A percentile compares a stretch with the other conserved stretches of the same genome.
These are phyloP conservation scores for Vanacampus margaritifer DNA, from an alignment of 2,113 vertebrate species.

Conservation along the genomic window DNA sequence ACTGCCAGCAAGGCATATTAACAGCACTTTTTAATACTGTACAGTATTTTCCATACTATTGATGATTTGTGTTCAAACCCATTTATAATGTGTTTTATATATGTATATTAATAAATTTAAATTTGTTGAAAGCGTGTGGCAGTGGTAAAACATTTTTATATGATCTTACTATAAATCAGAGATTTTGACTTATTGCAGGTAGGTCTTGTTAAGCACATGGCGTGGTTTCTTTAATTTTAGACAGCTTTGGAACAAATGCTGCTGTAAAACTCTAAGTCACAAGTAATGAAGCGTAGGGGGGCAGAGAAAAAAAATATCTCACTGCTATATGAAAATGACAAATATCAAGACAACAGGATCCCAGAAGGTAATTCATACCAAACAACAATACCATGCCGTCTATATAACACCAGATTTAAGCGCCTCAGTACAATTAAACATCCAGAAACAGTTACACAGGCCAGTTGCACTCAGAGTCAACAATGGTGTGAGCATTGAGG, in stretches of 20 bases:
- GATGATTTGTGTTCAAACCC: too few species aligned
- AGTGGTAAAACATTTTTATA: background rate
- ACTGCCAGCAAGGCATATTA: background rate
- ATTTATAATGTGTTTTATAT: too few species aligned
- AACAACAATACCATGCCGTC: conserved; percentile 65
- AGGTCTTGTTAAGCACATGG: background rate
- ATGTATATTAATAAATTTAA: too few species aligned
- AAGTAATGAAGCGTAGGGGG: background rate
- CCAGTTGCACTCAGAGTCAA: conserved; percentile 28
- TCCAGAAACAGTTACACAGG: conserved; percentile 36
- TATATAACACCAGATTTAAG: conserved; percentile 56
- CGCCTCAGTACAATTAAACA: conserved; percentile 49
- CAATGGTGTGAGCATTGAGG: conserved; percentile 33
- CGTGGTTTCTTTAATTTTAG: background rate
- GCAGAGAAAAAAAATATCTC: background rate
- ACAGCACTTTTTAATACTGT: too few species aligned
- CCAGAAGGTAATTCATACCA: conserved; percentile 54
- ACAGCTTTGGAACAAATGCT: background rate
- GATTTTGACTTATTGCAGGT: background rate
- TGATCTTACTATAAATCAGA: background rate
- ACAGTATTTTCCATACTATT: too few species aligned
- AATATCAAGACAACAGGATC: conserved; percentile 59
- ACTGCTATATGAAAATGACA: background rate
- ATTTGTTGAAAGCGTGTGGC: too few species aligned
- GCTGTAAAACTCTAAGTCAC: too few species aligned